phyloP scores from a whole-genome alignment of 2,888 invertebrate genomes.

The Heliothis peltigera region DNA sequence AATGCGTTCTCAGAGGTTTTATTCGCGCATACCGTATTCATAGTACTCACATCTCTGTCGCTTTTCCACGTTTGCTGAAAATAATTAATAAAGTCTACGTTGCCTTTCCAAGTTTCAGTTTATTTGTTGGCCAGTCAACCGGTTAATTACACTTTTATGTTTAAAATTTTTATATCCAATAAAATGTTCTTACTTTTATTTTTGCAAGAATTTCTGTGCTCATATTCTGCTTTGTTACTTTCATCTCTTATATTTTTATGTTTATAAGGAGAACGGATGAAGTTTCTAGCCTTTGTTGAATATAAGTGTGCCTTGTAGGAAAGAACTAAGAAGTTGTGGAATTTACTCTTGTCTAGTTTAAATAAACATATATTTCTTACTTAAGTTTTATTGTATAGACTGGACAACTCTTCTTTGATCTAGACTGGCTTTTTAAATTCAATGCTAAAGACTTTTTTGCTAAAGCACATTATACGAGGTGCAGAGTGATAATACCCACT shows the following conservation, averaged over 20 bases:
- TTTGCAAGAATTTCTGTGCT: constrained; percentile 32
- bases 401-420: constrained; percentile 1
- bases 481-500: constrained; percentile 53
- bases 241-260: constrained; percentile 31
- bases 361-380: constrained; percentile 13
- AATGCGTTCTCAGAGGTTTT: constrained; percentile 45
- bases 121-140: constrained; percentile 62
- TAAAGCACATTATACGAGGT: constrained; percentile 40
- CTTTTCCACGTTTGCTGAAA: constrained; percentile 64
- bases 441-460: constrained; percentile 34
- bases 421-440: constrained; percentile 20
- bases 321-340: constrained; percentile 13
- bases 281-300: constrained; percentile 24
- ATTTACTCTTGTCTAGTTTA: constrained; percentile 19
- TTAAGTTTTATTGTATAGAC: neutral
- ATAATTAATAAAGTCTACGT: constrained; percentile 66
- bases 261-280: constrained; percentile 16
- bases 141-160: constrained; percentile 63
- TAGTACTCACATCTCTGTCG: constrained; percentile 54
- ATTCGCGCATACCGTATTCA: constrained; percentile 48
- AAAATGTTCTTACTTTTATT: constrained; percentile 50
- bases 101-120: constrained; percentile 59
- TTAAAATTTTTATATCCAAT: constrained; percentile 51
- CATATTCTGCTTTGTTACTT: constrained; percentile 31
- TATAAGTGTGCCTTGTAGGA: constrained; percentile 15